A percentile compares a stretch with the other conserved stretches of the same genome.
Conservation (phyloP, 2,888 invertebrate species). For the Temnothorax ravouxi region DNA sequence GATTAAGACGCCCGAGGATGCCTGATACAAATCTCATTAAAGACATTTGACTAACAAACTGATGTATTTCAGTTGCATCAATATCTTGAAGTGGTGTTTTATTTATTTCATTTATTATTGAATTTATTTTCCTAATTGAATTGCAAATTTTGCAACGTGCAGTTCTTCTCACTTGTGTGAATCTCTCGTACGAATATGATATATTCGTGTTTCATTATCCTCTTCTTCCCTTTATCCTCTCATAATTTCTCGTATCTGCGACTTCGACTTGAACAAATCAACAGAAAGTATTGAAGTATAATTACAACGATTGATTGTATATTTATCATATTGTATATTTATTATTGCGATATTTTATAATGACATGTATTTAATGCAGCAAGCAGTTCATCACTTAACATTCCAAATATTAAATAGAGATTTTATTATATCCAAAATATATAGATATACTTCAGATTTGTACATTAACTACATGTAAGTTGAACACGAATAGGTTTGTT, state of each 20-base stretch:
- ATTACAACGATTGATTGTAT: neutral
- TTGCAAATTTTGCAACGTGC: neutral
- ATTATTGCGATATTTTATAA: neutral
- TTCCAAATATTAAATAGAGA: neutral
- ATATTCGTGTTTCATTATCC: neutral
- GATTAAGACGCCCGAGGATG: constrained; percentile 10
- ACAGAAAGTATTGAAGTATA: neutral
- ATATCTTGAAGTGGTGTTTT: neutral
- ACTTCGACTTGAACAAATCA: neutral
- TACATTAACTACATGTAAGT: neutral
- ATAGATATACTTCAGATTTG: neutral
- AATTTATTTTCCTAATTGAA: neutral
- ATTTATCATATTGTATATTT: neutral
- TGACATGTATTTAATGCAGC: neutral
- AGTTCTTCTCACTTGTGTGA: neutral
- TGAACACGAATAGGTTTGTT: neutral
- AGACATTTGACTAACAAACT: neutral
- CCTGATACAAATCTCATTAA: constrained; percentile 4
- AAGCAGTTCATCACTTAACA: neutral
- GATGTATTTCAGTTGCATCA: neutral
- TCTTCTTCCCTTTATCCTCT: neutral
- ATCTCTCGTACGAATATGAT: neutral
- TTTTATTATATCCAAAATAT: neutral
- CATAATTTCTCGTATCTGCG: neutral
- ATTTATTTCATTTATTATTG: neutral